Base-by-base conservation (phyloP, 64 coral and sea anemone genomes). In the Anthopleura sola region DNA sequence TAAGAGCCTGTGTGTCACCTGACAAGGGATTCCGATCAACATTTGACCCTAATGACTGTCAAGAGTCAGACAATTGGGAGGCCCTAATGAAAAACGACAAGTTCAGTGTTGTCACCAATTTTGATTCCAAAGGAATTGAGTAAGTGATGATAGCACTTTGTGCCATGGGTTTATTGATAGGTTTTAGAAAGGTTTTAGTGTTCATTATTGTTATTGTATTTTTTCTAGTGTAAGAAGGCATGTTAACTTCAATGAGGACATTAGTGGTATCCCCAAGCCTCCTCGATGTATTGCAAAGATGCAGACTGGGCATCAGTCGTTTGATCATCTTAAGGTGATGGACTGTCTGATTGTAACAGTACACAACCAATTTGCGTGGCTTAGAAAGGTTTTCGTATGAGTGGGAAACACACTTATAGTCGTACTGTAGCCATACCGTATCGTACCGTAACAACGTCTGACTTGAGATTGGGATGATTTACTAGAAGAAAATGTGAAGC, bases 241-340 rank as follows among this genome's bases (percentile, higher is more conserved):
- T 81, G 68, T 91, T 58, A 83, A 91, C 75, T 86, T 91, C 75
- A 33, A 80, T 21, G 64, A 48, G 57, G 75, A 91, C 1, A 60
- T 91, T 14, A 32, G 33, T 21, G 83, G 48, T 60, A 66, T 66
- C 28, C 26, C 51, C 55, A 91, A 50, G 29, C 58, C 14, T 21
- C 89, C 89, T 32, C 75, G 75, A 21, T 91, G 89, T 69, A 77
- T 77, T 51, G 89, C 84, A 29, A 91, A 81, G 75, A 86, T 91
- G 7, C 57, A 55, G 31, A 66, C 82, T 83, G 82, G 51, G 34
- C 49, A 46, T 38, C 24, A 49, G 82, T 56, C 82, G 9, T 60
- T 83, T 34, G 82, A 36, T 56, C 46, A 83, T 37, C 44, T 83
- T 8, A 60, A 83, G 50, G 82, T 83, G 49, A n/a, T n/a, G n/a